Percentiles rank a stretch among this genome's conserved stretches.
Evolutionary conservation across 2,113 vertebrate species (phyloP).

Genomic region (Hydrochoerus hydrochaeris): DNA sequence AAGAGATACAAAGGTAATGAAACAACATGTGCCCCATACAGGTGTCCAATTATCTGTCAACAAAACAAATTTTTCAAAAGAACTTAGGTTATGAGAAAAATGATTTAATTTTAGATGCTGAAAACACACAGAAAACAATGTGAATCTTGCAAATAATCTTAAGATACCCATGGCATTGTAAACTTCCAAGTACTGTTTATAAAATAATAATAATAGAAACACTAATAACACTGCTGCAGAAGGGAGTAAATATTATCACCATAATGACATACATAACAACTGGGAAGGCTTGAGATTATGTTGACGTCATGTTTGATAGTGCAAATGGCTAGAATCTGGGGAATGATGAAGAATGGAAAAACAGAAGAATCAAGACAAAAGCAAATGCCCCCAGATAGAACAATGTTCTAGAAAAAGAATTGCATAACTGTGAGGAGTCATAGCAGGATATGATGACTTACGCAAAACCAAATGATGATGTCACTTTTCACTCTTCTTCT

Average conservation of each 20-base stretch:
- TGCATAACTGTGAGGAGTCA: neutral
- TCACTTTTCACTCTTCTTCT: neutral
- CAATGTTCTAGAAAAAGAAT: neutral
- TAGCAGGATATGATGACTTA: neutral
- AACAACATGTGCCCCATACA: neutral
- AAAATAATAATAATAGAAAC: neutral
- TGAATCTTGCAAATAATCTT: neutral
- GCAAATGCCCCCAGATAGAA: neutral
- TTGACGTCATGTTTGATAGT: neutral
- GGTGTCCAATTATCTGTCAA: neutral
- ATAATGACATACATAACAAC: no score
- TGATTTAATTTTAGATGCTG: neutral
- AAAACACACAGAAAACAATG: neutral
- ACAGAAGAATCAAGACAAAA: neutral
- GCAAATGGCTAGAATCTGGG: neutral
- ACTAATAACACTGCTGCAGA: neutral
- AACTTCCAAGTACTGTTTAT: neutral
- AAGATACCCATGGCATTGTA: neutral
- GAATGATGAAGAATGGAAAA: neutral
- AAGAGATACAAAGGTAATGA: neutral
- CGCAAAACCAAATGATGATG: neutral
- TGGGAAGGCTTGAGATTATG: neutral
- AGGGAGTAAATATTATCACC: neutral
- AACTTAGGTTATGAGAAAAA: slow-evolving; percentile 40
- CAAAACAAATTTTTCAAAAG: neutral